Percentiles rank a stretch among this genome's conserved stretches.
Conservation (phyloP, 2,113 vertebrate species). For the Heteronetta atricapilla region DNA sequence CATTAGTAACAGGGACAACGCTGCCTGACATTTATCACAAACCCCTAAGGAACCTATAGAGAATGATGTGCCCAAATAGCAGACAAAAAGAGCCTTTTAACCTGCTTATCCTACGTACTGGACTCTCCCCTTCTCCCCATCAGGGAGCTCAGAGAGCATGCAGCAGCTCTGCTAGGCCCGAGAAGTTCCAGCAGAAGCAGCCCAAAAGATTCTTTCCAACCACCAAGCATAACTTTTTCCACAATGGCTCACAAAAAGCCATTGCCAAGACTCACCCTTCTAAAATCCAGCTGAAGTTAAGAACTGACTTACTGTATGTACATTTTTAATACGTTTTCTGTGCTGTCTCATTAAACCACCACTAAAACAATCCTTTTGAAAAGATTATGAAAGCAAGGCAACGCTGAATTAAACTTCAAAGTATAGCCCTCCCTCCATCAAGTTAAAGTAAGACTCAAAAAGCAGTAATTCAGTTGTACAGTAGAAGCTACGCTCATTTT, state of each 20-base stretch:
- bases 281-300: not conserved
- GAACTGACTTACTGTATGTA: not conserved
- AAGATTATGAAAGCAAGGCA: not conserved
- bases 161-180: not conserved
- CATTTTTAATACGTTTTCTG: not conserved
- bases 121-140: not conserved
- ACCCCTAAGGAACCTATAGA: not conserved
- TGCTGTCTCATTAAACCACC: not conserved
- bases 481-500: not conserved
- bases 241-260: not conserved
- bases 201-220: not conserved
- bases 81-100: not conserved
- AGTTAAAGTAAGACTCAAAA: not conserved
- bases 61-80: not conserved
- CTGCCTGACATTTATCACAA: not conserved
- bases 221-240: slow-evolving; percentile 20
- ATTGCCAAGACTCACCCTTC: not conserved
- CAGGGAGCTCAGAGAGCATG: not conserved
- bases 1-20: not conserved
- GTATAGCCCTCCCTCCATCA: not conserved
- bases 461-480: not conserved
- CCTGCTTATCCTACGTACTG: not conserved
- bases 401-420: not conserved
- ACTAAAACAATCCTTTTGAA: not conserved
- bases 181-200: not conserved